Percentiles rank a stretch among this genome's conserved stretches.
phyloP scores from a whole-genome alignment of 2,797 vertebrate species.

The Vespertilio murinus region DNA sequence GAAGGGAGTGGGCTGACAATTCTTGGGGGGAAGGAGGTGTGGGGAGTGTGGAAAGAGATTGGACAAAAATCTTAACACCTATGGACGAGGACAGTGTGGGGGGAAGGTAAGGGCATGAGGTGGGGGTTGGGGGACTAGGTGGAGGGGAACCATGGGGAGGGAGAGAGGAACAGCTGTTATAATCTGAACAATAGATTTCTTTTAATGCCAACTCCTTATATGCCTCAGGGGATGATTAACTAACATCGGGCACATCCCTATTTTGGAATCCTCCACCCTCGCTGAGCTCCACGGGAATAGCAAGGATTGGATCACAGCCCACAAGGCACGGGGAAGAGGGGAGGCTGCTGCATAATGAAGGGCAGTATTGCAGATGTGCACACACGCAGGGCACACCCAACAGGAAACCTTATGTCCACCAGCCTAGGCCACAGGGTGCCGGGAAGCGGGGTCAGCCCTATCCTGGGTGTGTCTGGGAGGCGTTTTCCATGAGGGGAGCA shows the following conservation, averaged over 20 bases:
- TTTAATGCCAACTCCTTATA: not conserved
- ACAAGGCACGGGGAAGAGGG: not conserved
- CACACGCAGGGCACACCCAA: not conserved
- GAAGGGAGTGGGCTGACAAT: no score
- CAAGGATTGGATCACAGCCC: not conserved
- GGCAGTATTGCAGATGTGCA: accelerated
- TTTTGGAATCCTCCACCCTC: not conserved
- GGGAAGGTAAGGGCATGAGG: no score
- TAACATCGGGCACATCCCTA: not conserved
- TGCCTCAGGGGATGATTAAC: not conserved
- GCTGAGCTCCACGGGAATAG: not conserved
- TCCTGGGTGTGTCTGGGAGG: not conserved
- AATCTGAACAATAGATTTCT: no score
- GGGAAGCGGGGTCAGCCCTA: not conserved
- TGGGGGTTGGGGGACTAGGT: no score
- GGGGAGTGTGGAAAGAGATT: no score
- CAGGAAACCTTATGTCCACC: not conserved
- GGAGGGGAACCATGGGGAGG: no score
- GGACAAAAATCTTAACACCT: no score
- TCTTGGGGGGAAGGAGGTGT: no score
- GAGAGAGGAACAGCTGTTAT: no score
- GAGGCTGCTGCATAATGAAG: not conserved
- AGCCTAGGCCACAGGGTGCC: not conserved
- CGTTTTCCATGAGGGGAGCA: not conserved
- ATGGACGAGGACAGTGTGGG: no score